phyloP scores from a whole-genome alignment of 2,797 vertebrate genomes.

The Periophthalmus magnuspinnatus region DNA sequence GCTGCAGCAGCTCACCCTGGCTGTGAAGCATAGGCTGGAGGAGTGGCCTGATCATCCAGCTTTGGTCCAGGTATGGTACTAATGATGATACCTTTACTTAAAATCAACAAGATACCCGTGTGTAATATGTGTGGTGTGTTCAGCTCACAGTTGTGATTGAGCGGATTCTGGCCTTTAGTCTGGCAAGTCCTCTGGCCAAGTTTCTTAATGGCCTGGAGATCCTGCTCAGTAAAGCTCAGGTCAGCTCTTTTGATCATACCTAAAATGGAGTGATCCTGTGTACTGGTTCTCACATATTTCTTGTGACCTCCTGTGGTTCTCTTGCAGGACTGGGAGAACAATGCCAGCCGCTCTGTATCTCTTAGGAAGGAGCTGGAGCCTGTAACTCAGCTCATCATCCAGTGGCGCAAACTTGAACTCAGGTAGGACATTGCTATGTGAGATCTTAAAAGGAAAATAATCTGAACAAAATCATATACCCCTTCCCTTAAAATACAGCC shows the following conservation, averaged over 20 bases:
- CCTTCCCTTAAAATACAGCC: no score
- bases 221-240: conserved; percentile 92
- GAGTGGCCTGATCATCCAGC: conserved; percentile 96
- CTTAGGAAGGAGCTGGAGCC: conserved; percentile 85
- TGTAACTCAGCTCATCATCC: conserved; percentile 90
- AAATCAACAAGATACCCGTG: background rate
- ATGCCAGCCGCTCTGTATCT: conserved; percentile 88
- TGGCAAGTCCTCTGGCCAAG: conserved; percentile 92
- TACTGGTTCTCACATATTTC: background rate
- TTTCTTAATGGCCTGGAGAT: conserved; percentile 97
- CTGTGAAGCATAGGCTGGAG: conserved; percentile 80
- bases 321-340: conserved; percentile 94
- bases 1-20: conserved; percentile 79
- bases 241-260: conserved; percentile 51
- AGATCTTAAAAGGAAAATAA: background rate
- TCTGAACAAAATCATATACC: background rate
- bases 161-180: conserved; percentile 86
- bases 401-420: conserved; percentile 93
- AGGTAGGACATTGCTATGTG: conserved; percentile 75
- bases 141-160: conserved; percentile 90
- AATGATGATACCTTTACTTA: background rate
- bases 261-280: no score
- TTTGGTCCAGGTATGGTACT: conserved; percentile 83
- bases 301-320: background rate
- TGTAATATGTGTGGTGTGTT: conserved; percentile 7